These are phyloP conservation scores for Zoanthus solanderi DNA, from an alignment of 92 coral and sea anemone species.

Conservation along the genomic window DNA sequence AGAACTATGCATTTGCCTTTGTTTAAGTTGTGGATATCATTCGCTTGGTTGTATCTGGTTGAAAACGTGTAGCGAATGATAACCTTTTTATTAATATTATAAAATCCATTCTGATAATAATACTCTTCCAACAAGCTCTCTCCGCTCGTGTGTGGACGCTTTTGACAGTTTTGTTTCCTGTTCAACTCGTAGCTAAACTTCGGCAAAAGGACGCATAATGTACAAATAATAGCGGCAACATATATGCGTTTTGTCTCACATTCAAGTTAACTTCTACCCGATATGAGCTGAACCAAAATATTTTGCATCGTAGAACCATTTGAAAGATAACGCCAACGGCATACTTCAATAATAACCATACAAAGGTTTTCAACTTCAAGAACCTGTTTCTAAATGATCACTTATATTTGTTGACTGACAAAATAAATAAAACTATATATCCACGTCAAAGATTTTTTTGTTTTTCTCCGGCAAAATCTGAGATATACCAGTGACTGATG, in stretches of 20 bases:
- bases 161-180: neutral
- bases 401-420: constrained; percentile 2
- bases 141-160: neutral
- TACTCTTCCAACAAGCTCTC: neutral
- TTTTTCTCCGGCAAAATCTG: too few relatives aligned
- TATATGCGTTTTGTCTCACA: neutral
- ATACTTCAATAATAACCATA: neutral
- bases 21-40: too few relatives aligned
- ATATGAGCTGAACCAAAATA: neutral
- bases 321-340: too few relatives aligned
- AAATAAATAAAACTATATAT: neutral
- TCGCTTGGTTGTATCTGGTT: too few relatives aligned
- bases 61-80: too few relatives aligned
- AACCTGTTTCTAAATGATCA: constrained; percentile 6
- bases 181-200: neutral
- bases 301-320: too few relatives aligned
- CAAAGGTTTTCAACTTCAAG: neutral
- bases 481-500: too few relatives aligned
- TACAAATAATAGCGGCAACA: neutral
- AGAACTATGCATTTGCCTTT: neutral
- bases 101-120: too few relatives aligned
- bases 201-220: neutral
- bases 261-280: neutral
- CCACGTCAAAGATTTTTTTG: neutral
- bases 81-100: too few relatives aligned